phyloP scores from a whole-genome alignment of 2,888 invertebrate species.

The Chydorus sphaericus region DNA sequence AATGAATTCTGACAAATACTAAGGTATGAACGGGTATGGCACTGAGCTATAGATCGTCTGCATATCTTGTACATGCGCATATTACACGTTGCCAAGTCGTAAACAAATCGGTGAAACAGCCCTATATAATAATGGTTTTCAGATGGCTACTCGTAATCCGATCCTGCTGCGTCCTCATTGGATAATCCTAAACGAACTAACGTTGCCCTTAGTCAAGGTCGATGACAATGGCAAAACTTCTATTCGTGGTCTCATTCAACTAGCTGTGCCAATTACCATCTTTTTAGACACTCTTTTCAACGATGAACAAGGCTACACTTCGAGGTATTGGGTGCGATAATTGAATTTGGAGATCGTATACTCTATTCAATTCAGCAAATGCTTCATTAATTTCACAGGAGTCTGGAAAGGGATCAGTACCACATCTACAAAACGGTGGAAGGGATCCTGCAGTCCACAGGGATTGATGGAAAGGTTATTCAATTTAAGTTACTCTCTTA shows the following conservation, averaged over 20 bases:
- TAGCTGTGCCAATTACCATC: conserved; percentile 8
- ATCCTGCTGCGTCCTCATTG: conserved; percentile 15
- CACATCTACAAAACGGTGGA: conserved; percentile 17
- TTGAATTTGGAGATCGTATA: too few relatives aligned
- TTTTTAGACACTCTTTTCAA: conserved; percentile 12
- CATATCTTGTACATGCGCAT: too few relatives aligned
- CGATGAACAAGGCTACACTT: conserved; percentile 1
- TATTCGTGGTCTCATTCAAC: conserved; percentile 7
- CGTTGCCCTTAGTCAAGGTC: conserved; percentile 7
- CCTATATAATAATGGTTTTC: too few relatives aligned
- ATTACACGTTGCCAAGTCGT: too few relatives aligned
- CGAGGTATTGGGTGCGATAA: too few relatives aligned
- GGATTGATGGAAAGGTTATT: conserved; percentile 18
- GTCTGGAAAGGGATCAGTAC: conserved; percentile 16
- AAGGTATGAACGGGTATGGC: too few relatives aligned
- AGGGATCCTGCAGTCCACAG: conserved; percentile 15
- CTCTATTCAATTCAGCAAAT: too few relatives aligned
- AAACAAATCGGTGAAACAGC: too few relatives aligned
- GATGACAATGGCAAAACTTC: neutral
- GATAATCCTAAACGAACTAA: conserved; percentile 10
- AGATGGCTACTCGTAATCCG: conserved; percentile 6
- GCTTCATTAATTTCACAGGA: conserved; percentile 9
- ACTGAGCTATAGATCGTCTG: too few relatives aligned
- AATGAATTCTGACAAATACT: too few relatives aligned
- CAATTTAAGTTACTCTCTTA: too few relatives aligned